Percentiles rank a stretch among this genome's conserved stretches.
These are phyloP conservation scores for Danio albolineatus DNA, from an alignment of 2,797 vertebrate genomes.

Conservation along the genomic window DNA sequence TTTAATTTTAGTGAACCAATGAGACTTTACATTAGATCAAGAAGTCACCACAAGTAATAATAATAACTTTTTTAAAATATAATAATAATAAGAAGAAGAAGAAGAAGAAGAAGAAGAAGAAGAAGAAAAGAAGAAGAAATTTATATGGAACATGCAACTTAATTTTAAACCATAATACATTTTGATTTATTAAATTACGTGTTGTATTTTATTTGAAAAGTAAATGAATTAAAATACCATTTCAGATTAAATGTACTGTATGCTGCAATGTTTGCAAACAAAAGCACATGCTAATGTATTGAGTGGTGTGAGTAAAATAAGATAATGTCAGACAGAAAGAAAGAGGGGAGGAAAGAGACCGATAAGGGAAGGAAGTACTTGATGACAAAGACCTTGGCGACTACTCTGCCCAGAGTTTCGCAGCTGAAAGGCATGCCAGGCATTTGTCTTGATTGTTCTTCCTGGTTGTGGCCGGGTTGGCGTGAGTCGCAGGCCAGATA, in stretches of 20 bases:
- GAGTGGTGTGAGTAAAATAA: not conserved
- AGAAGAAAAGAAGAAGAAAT: no score
- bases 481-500: constrained; percentile 73
- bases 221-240: no score
- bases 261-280: not conserved
- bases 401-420: constrained; percentile 59
- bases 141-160: not conserved
- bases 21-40: no score
- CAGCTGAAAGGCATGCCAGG: constrained; percentile 71
- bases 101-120: no score
- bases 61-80: no score
- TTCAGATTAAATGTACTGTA: no score
- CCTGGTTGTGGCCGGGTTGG: constrained; percentile 66
- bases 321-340: constrained; percentile 7
- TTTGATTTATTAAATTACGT: no score
- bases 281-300: not conserved
- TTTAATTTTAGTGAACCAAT: no score
- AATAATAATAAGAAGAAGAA: no score
- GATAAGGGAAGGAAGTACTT: constrained; percentile 69
- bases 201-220: no score
- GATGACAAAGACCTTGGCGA: constrained; percentile 62
- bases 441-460: constrained; percentile 79
- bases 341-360: not conserved
- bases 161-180: no score
- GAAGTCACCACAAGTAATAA: no score